These are phyloP conservation scores for Psophia crepitans DNA, from an alignment of 2,113 vertebrate genomes.

Conservation along the genomic window DNA sequence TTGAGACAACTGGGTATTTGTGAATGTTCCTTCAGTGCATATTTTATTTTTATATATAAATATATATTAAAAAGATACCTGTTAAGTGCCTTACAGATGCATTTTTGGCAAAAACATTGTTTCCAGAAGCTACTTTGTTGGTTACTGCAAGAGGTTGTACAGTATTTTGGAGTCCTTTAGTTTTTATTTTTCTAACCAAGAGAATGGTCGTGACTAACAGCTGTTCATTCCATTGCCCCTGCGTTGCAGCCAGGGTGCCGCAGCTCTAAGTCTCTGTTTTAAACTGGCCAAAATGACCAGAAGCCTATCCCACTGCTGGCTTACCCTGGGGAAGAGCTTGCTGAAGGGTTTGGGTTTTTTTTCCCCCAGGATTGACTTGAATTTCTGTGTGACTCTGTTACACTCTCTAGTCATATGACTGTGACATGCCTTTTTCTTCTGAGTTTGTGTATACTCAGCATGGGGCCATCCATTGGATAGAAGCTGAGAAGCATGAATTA, in stretches of 20 bases:
- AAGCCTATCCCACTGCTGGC: constrained; percentile 26
- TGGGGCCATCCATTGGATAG: constrained; percentile 69
- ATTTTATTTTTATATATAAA: constrained; percentile 84
- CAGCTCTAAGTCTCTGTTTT: constrained; percentile 29
- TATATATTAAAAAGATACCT: constrained; percentile 61
- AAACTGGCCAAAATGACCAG: constrained; percentile 53
- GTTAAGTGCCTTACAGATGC: constrained; percentile 83
- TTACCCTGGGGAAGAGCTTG: constrained; percentile 32
- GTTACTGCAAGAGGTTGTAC: constrained; percentile 61
- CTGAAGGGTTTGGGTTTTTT: constrained; percentile 27
- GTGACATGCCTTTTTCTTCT: constrained; percentile 74
- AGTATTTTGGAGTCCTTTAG: constrained; percentile 59
- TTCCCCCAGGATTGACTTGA: constrained; percentile 56
- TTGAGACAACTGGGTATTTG: constrained; percentile 68
- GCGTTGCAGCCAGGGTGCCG: background rate
- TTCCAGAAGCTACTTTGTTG: constrained; percentile 65
- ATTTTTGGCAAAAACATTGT: constrained; percentile 67
- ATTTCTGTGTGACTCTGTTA: constrained; percentile 64
- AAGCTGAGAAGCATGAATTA: constrained; percentile 69
- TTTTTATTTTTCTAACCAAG: constrained; percentile 48
- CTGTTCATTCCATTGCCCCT: background rate
- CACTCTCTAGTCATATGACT: constrained; percentile 56
- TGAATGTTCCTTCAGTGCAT: constrained; percentile 74
- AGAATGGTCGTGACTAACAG: background rate
- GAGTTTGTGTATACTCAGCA: constrained; percentile 73